Percentiles rank a stretch among this genome's conserved stretches.
phyloP scores from a whole-genome alignment of 2,113 vertebrate genomes.

The Otus sunia region DNA sequence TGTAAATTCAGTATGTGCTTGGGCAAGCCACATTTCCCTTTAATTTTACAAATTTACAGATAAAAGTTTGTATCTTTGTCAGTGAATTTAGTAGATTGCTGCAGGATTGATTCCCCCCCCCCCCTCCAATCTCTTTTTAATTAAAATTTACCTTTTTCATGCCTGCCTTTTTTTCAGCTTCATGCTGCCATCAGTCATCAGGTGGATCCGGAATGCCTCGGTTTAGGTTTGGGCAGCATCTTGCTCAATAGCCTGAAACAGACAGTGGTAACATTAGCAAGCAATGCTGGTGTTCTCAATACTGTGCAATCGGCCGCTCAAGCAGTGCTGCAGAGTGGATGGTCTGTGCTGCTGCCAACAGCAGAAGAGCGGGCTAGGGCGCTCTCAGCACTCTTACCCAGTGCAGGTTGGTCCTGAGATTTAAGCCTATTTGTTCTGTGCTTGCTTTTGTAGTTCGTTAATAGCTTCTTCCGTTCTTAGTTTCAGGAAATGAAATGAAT shows the following conservation, averaged over 20 bases:
- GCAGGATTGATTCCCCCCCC: too few species aligned
- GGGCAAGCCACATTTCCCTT: not conserved
- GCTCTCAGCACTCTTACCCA: constrained; percentile 90
- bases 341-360: constrained; percentile 94
- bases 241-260: constrained; percentile 97
- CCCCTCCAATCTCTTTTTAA: not conserved
- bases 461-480: constrained; percentile 46
- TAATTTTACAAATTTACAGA: not conserved
- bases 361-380: constrained; percentile 94
- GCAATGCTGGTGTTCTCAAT: constrained; percentile 91
- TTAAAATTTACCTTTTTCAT: not conserved
- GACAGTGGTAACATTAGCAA: constrained; percentile 91
- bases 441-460: not conserved
- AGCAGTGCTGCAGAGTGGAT: constrained; percentile 94
- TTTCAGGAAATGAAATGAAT: constrained; percentile 92
- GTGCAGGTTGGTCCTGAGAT: constrained; percentile 77
- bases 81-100: not conserved
- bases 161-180: constrained; percentile 75
- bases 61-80: not conserved
- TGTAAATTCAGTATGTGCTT: not conserved
- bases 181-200: constrained; percentile 97
- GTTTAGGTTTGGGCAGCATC: constrained; percentile 88
- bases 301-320: constrained; percentile 93
- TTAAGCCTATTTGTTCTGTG: not conserved
- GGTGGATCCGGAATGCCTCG: constrained; percentile 92